Conservation (phyloP, 92 coral and sea anemone species). For the Epizoanthus fatuus region DNA sequence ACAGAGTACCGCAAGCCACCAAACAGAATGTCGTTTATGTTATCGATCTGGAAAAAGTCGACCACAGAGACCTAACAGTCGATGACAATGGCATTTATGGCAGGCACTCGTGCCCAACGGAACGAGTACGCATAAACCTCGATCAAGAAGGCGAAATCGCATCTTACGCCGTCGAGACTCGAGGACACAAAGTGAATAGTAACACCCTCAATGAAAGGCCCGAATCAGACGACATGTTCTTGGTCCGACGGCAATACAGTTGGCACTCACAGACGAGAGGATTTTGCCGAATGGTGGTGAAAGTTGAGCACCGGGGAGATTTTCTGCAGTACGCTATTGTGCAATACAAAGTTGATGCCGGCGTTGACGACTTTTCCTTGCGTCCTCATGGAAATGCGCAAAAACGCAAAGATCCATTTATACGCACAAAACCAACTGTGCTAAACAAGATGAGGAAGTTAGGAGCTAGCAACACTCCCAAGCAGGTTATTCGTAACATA, state of each 20-base stretch:
- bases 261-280: conserved; percentile 50
- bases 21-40: conserved; percentile 12
- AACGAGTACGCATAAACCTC: conserved; percentile 20
- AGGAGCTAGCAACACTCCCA: conserved; percentile 59
- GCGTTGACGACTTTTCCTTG: conserved; percentile 3
- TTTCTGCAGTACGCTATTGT: conserved; percentile 58
- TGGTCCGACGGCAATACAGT: conserved; percentile 64
- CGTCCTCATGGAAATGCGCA: conserved; percentile 44
- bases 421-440: conserved; percentile 74
- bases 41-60: conserved; percentile 31
- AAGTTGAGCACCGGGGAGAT: conserved; percentile 50
- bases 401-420: conserved; percentile 41
- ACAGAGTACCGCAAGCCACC: conserved; percentile 14
- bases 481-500: conserved; percentile 51
- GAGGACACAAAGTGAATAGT: background rate
- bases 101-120: conserved; percentile 56
- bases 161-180: background rate
- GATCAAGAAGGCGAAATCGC: conserved; percentile 15
- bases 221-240: background rate
- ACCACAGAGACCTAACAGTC: conserved; percentile 43
- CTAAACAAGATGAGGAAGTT: conserved; percentile 58
- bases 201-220: background rate
- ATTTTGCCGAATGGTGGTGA: conserved; percentile 49
- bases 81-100: conserved; percentile 60
- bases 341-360: conserved; percentile 46